Evolutionary conservation across 1,140 invertebrate genomes (phyloP), one percentile per base, ranked within the genome.

Genomic region (Acromyrmex heyeri): DNA sequence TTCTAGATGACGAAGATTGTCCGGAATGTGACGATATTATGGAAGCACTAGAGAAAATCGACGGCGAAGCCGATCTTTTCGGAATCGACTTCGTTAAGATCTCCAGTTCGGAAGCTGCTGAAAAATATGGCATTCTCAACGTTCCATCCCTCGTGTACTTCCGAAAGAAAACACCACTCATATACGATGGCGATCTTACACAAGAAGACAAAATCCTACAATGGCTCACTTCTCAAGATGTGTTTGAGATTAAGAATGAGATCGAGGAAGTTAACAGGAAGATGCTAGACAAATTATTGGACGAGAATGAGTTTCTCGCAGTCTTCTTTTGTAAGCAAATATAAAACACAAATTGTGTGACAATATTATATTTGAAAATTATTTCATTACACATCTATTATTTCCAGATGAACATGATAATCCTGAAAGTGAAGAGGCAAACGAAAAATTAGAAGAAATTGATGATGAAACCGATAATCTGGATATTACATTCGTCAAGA

Each of bases 31-130:
- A 98, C 88, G 97, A 98, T 91, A 98, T 99, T 81, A 95, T 99
- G 79, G 97, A 98, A 94, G 96, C 98, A 78, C 93, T 99, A 34
- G 98, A 99, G 95, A 97, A 98, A 92, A 99, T 99, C 91, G 98
- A 99, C 92, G 98, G 98, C 30, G 98, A 99, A 95, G 98, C 98
- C 4, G 98, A 99, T 95, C 96, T 97, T 82, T 99, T 97, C 95
- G 98, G 98, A 48, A 99, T 99, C 91, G 98, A 99, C 93, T 99
- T 99, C 95, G 98, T 99, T 0, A 99, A 99, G 94, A 98, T 99
- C 65, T 97, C 97, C n/a, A 98, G 98, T 92, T 95, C 96, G 0
- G 97, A 98, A 90, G 97, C 98, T 3, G 97, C 98, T 21, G 96
- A 97, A 75, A 97, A 97, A 91, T 98, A 98, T 92, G 97, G 97